Percentiles rank a stretch among this genome's conserved stretches.
phyloP scores from a whole-genome alignment of 2,888 invertebrate species.

The Matsumyia berberina region DNA sequence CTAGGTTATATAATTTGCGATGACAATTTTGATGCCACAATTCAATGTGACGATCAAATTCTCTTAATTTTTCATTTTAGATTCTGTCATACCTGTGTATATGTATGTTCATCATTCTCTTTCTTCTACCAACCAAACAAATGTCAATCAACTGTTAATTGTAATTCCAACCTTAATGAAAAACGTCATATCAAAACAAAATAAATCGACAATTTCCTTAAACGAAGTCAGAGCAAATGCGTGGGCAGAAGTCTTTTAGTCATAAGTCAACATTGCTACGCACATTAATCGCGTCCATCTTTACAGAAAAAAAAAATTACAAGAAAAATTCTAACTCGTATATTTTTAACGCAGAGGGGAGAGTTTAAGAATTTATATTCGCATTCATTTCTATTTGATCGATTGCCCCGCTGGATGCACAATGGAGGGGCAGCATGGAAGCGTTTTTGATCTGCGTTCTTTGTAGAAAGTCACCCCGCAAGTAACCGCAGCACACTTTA shows the following conservation, averaged over 20 bases:
- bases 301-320: slow-evolving; percentile 5
- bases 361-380: slow-evolving; percentile 43
- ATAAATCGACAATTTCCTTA: slow-evolving; percentile 52
- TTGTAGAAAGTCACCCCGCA: slow-evolving; percentile 1
- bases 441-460: slow-evolving; percentile 59
- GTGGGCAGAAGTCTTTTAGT: slow-evolving; percentile 20
- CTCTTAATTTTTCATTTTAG: slow-evolving; percentile 26
- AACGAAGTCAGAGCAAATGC: slow-evolving; percentile 33
- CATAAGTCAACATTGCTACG: slow-evolving; percentile 11
- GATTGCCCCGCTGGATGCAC: slow-evolving; percentile 13
- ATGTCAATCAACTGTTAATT: slow-evolving; percentile 56
- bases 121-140: neutral
- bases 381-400: slow-evolving; percentile 43
- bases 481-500: neutral
- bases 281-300: neutral
- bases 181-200: slow-evolving; percentile 42
- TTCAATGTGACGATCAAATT: slow-evolving; percentile 1
- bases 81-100: neutral
- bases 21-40: neutral
- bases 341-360: slow-evolving; percentile 50
- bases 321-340: slow-evolving; percentile 24
- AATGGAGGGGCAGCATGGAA: slow-evolving; percentile 10
- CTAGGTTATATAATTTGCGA: too few relatives aligned
- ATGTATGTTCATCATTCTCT: neutral
- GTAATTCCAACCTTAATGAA: neutral